These are phyloP conservation scores for Takifugu bimaculatus DNA, from an alignment of 2,113 vertebrate genomes.

Conservation along the genomic window DNA sequence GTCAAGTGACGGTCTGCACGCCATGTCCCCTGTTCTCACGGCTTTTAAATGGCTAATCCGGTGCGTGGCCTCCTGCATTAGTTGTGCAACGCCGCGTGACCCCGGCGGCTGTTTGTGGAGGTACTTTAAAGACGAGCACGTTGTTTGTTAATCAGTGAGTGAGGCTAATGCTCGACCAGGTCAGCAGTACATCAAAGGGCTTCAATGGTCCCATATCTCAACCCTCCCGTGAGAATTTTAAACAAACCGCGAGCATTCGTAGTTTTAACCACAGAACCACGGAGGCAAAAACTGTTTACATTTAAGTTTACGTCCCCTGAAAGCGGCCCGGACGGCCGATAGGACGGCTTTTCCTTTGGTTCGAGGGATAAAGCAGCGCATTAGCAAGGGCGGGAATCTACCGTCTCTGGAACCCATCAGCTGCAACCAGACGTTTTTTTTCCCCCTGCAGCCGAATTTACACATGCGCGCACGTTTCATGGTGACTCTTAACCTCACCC, in stretches of 20 bases:
- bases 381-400: not conserved
- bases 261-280: not conserved
- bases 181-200: slow-evolving; percentile 31
- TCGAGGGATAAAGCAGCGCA: too few relatives aligned
- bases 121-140: slow-evolving; percentile 48
- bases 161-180: slow-evolving; percentile 17
- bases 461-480: slow-evolving; percentile 19
- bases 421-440: slow-evolving; percentile 44
- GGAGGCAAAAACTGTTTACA: too few relatives aligned
- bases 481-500: slow-evolving; percentile 45
- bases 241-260: not conserved
- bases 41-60: slow-evolving; percentile 32
- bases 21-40: slow-evolving; percentile 28
- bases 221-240: not conserved
- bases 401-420: slow-evolving; percentile 63
- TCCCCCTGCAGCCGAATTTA: slow-evolving; percentile 25
- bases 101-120: slow-evolving; percentile 15
- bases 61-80: slow-evolving; percentile 45
- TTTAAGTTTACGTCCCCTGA: too few relatives aligned
- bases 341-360: not conserved
- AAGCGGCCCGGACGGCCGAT: too few relatives aligned
- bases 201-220: slow-evolving; percentile 20
- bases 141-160: slow-evolving; percentile 48
- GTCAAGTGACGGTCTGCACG: slow-evolving; percentile 7
- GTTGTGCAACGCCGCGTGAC: slow-evolving; percentile 36